phyloP scores from a whole-genome alignment of 1,140 invertebrate species.

The Paramacrobiotus metropolitanus region DNA sequence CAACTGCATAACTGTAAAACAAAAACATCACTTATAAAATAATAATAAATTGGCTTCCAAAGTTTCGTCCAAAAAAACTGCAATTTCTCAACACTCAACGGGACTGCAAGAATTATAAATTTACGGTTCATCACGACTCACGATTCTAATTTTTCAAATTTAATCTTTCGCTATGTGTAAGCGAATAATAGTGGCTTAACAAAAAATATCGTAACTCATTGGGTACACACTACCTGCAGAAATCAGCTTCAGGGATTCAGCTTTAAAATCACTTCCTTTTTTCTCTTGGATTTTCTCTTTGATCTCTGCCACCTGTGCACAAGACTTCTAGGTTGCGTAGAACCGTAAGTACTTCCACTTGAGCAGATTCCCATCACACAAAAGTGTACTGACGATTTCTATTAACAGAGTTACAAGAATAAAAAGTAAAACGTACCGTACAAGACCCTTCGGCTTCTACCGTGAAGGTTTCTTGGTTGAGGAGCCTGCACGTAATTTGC shows the following conservation, averaged over 20 bases:
- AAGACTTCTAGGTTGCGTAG: background rate
- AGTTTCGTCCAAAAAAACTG: too few relatives aligned
- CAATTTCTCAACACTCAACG: background rate
- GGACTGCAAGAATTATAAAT: background rate
- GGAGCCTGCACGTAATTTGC: background rate
- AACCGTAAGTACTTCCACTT: too few relatives aligned
- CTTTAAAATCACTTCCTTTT: background rate
- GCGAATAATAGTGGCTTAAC: background rate
- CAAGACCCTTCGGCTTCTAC: background rate
- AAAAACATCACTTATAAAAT: background rate
- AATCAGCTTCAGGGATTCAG: background rate
- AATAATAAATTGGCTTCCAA: background rate
- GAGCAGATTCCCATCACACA: too few relatives aligned
- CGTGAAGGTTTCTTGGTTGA: background rate
- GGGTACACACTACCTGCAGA: background rate
- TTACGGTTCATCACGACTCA: too few relatives aligned
- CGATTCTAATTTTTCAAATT: too few relatives aligned
- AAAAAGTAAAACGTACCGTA: background rate
- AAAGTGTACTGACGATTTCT: too few relatives aligned
- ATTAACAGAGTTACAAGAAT: background rate
- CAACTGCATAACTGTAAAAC: background rate
- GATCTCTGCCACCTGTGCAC: background rate
- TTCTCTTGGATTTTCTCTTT: slow-evolving; percentile 1
- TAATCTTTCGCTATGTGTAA: too few relatives aligned
- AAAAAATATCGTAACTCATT: background rate